Evolutionary conservation across 2,888 invertebrate genomes (phyloP).

Genomic region (Caradrina clavipalpis): DNA sequence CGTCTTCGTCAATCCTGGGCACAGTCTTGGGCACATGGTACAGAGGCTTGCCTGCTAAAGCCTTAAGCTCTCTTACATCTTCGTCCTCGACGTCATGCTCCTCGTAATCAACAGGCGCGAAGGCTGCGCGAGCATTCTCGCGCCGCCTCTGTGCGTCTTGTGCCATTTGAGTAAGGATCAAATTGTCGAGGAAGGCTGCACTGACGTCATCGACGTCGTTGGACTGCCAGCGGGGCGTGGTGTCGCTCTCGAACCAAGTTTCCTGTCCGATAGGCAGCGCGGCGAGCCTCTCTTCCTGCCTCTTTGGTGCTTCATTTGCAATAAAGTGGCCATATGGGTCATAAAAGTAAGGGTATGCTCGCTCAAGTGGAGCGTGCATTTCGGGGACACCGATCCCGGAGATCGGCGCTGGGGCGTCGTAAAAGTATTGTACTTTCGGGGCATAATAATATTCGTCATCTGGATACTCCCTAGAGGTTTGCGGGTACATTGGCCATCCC

Average conservation of each 20-base stretch:
- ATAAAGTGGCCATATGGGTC: constrained; percentile 87
- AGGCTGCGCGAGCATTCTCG: constrained; percentile 85
- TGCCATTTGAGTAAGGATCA: constrained; percentile 92
- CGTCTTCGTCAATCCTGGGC: constrained; percentile 85
- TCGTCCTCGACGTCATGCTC: constrained; percentile 91
- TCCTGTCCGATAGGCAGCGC: constrained; percentile 93
- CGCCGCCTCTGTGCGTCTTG: constrained; percentile 90
- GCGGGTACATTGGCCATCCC: constrained; percentile 87
- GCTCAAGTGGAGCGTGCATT: constrained; percentile 80
- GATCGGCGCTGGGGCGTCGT: constrained; percentile 77
- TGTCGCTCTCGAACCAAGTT: constrained; percentile 92
- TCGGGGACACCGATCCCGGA: constrained; percentile 77
- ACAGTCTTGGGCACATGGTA: constrained; percentile 87
- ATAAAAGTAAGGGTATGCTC: constrained; percentile 83
- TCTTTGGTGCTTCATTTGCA: constrained; percentile 91
- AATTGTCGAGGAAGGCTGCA: constrained; percentile 92
- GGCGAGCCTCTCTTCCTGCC: constrained; percentile 92
- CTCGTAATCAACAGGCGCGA: constrained; percentile 83
- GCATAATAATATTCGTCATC: constrained; percentile 91
- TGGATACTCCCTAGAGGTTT: constrained; percentile 87
- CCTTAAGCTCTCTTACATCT: constrained; percentile 92
- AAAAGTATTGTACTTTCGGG: constrained; percentile 88
- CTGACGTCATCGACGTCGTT: constrained; percentile 89
- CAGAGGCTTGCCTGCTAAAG: constrained; percentile 90
- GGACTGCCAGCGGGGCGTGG: constrained; percentile 83